Percentiles rank a stretch among this genome's conserved stretches.
These are phyloP conservation scores for Argopecten irradians DNA, from an alignment of 1,140 invertebrate species.

Conservation along the genomic window DNA sequence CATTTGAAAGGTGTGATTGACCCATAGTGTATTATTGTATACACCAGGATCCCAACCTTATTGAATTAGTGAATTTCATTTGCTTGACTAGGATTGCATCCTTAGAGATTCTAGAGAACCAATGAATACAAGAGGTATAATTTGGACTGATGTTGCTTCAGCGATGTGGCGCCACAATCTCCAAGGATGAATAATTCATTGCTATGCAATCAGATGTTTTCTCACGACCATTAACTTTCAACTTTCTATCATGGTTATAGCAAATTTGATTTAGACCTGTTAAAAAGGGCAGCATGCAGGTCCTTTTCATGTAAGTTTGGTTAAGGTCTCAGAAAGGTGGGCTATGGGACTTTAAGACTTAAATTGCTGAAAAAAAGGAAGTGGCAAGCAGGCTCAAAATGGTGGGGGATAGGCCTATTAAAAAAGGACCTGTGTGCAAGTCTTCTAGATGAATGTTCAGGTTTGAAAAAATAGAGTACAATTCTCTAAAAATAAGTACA, in stretches of 20 bases:
- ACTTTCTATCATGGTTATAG: not conserved
- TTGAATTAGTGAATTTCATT: not conserved
- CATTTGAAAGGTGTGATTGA: not conserved
- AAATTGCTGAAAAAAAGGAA: too few relatives aligned
- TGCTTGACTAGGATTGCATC: not conserved
- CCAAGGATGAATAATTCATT: not conserved
- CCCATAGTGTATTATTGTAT: not conserved
- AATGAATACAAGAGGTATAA: slow-evolving; percentile 12
- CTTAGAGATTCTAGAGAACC: not conserved
- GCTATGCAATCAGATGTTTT: slow-evolving; percentile 5
- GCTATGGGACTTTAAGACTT: too few relatives aligned
- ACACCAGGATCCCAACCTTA: not conserved
- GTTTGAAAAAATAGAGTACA: too few relatives aligned
- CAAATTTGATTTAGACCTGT: slow-evolving; percentile 18
- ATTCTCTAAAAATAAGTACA: too few relatives aligned
- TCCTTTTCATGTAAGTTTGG: not conserved
- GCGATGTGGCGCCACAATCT: not conserved
- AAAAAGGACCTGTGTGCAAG: too few relatives aligned
- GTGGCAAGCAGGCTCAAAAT: too few relatives aligned
- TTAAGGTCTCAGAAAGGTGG: not conserved
- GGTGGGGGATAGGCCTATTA: too few relatives aligned
- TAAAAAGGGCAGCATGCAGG: not conserved
- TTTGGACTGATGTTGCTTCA: slow-evolving; percentile 7
- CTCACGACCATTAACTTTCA: slow-evolving; percentile 5
- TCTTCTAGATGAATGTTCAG: too few relatives aligned